Evolutionary conservation across 2,797 vertebrate species (phyloP).

Genomic region (Falco rusticolus): DNA sequence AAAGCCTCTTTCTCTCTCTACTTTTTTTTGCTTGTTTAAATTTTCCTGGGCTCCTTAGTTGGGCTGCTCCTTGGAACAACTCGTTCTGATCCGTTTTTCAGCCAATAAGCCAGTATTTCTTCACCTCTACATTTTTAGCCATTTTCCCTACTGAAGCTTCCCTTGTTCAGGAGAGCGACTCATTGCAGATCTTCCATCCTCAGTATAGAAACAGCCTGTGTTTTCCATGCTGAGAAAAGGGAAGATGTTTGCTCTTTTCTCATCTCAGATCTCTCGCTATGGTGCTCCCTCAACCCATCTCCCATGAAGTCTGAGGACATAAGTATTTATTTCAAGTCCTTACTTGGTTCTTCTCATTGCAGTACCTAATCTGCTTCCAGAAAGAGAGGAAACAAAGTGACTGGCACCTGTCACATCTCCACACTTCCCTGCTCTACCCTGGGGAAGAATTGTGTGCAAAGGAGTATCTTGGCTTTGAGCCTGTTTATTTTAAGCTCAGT

Average conservation of each 20-base stretch:
- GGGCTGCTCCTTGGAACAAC: neutral
- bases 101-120: neutral
- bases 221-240: neutral
- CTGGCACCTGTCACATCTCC: conserved; percentile 7
- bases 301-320: neutral
- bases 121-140: neutral
- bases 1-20: neutral
- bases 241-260: neutral
- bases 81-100: neutral
- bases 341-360: neutral
- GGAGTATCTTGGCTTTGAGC: conserved; percentile 38
- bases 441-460: neutral
- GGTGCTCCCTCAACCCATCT: neutral
- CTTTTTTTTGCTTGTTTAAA: neutral
- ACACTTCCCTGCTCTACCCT: neutral
- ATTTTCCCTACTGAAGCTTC: neutral
- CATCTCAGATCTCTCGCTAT: neutral
- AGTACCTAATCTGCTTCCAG: neutral
- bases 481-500: conserved; percentile 24
- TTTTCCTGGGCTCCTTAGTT: neutral
- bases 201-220: accelerated
- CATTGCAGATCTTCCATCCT: neutral
- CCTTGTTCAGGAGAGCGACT: neutral
- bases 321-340: neutral
- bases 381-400: neutral